Evolutionary conservation across 2,113 vertebrate species (phyloP), one percentile per base, ranked within the genome.

Genomic region (Laticauda colubrina): DNA sequence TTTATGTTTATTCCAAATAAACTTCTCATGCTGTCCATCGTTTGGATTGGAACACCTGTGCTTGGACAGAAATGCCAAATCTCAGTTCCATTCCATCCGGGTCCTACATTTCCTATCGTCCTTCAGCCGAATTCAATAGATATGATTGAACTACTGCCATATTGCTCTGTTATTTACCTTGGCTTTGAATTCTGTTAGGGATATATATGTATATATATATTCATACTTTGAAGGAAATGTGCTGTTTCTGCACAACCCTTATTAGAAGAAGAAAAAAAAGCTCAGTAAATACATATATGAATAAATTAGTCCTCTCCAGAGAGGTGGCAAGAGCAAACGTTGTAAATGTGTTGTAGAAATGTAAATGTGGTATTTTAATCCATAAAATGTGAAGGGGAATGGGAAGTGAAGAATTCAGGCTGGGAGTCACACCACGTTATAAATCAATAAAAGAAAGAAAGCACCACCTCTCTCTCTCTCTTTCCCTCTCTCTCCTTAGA

Each of bases 311-410:
- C 23, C 26, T 61, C 91, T 64, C 56, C 12, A 4, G 56, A 45
- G 18, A 51, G 34, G 34, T 43, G 7, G 81, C 12, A 10, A 48
- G 54, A 59, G 55, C 39, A 86, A 87, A 91, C 7, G 9, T 34
- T 61, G 12, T 48, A 48, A 91, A 91, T 20, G 48, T 87, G 91
- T 24, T 26, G 11, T 88, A 53, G 26, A 51, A 54, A 92, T 92
- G 86, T 54, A 88, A 92, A 88, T 92, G 86, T 6, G 6, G 21
- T 69, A n/a, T 69, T 92, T 69, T 92, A 88, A 92, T 92, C 48
- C 29, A 92, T 88, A 92, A 88, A 69, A 43, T 69, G 75, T 75
- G 48, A 92, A 88, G 91, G 86, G 91, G 69, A 56, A 75, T 43
- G 61, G 59, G 86, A 45, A 43, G 86, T 18, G 45, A 29, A 69